Conservation (phyloP, 1,140 invertebrate species). For the Drosophila suzukii region DNA sequence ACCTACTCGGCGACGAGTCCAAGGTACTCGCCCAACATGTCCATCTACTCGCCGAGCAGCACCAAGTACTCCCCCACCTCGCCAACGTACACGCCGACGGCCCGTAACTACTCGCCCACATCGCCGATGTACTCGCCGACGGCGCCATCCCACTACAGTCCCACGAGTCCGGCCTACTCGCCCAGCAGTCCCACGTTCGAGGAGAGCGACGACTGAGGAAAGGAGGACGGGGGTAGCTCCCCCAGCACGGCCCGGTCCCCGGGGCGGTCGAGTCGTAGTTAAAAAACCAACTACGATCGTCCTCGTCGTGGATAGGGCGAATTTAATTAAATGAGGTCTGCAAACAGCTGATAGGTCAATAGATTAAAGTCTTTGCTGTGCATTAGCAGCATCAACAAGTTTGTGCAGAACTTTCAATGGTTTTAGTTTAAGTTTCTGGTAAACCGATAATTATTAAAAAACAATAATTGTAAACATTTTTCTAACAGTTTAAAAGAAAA, state of each 20-base stretch:
- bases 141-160: conserved; percentile 90
- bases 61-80: conserved; percentile 94
- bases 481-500: background rate
- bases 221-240: background rate
- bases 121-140: conserved; percentile 93
- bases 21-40: conserved; percentile 79
- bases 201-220: conserved; percentile 72
- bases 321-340: background rate
- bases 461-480: background rate
- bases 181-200: conserved; percentile 85
- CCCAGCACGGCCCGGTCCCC: background rate
- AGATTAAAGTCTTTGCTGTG: background rate
- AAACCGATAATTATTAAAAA: background rate
- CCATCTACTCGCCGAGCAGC: conserved; percentile 89
- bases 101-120: conserved; percentile 89
- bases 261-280: background rate
- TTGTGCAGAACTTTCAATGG: background rate
- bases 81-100: conserved; percentile 85
- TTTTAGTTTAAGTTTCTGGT: background rate
- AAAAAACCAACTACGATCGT: background rate
- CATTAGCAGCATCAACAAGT: background rate
- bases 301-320: too few species aligned
- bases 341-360: background rate
- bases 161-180: conserved; percentile 91
- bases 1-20: conserved; percentile 90